A percentile compares a stretch with the other conserved stretches of the same genome.
These are phyloP conservation scores for Drosophila malerkotliana DNA, from an alignment of 1,140 invertebrate genomes.

Conservation along the genomic window DNA sequence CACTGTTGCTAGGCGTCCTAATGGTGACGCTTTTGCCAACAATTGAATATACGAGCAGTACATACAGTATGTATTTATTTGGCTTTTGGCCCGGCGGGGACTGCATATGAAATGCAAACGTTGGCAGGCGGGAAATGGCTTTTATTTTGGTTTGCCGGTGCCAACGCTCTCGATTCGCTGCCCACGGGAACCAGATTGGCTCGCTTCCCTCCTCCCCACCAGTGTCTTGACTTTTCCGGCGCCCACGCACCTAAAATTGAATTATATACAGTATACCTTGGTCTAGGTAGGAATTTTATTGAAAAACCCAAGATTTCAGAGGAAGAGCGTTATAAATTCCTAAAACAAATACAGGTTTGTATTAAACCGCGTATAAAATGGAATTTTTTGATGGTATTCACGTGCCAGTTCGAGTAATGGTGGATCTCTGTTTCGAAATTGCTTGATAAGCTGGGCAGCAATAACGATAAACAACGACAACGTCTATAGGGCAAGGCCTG, in stretches of 20 bases:
- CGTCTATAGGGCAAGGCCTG: slow-evolving; percentile 44
- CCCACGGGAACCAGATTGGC: slow-evolving; percentile 25
- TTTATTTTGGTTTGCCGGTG: slow-evolving; percentile 12
- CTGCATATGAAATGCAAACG: slow-evolving; percentile 17
- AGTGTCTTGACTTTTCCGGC: slow-evolving; percentile 1
- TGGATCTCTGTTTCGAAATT: slow-evolving; percentile 48
- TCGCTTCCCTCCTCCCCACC: background rate
- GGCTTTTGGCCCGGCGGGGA: background rate
- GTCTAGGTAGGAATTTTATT: background rate
- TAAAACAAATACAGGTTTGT: background rate
- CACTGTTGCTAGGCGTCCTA: slow-evolving; percentile 58
- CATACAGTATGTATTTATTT: slow-evolving; percentile 20
- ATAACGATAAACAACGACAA: slow-evolving; percentile 34
- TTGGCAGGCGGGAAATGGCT: slow-evolving; percentile 23
- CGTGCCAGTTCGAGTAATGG: slow-evolving; percentile 40
- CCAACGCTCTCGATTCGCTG: slow-evolving; percentile 25
- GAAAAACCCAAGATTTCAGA: background rate
- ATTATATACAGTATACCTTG: slow-evolving; percentile 14
- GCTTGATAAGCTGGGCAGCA: slow-evolving; percentile 47
- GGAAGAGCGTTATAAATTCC: too few relatives aligned
- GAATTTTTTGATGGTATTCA: slow-evolving; percentile 60
- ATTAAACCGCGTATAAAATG: background rate
- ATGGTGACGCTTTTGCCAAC: slow-evolving; percentile 39
- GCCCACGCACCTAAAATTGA: slow-evolving; percentile 36
- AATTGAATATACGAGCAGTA: slow-evolving; percentile 25